These are phyloP conservation scores for Ichneumon xanthorius DNA, from an alignment of 2,888 invertebrate species.

Conservation along the genomic window DNA sequence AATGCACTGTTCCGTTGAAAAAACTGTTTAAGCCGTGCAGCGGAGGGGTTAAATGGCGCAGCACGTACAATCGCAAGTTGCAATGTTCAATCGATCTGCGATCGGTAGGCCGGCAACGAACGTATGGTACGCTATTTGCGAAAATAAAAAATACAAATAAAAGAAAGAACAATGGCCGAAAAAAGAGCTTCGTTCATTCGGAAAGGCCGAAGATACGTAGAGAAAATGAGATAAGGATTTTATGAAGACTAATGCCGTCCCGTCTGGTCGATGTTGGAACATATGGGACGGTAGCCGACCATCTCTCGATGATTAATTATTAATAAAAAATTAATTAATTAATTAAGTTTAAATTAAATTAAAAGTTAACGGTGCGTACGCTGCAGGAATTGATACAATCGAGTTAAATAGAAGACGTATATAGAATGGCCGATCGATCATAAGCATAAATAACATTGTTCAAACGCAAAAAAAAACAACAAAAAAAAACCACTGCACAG, in stretches of 20 bases:
- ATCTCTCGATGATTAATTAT: constrained; percentile 47
- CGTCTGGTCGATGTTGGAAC: constrained; percentile 12
- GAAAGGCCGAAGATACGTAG: not conserved
- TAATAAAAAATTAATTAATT: constrained; percentile 38
- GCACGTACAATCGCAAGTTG: constrained; percentile 25
- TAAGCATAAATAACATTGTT: constrained; percentile 50
- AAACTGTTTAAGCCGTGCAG: constrained; percentile 1
- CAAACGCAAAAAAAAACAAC: constrained; percentile 26
- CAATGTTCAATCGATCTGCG: constrained; percentile 13
- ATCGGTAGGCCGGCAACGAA: constrained; percentile 15
- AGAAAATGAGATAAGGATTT: constrained; percentile 1
- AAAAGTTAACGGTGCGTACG: constrained; percentile 57
- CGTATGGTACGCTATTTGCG: constrained; percentile 4
- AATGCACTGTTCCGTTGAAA: not conserved
- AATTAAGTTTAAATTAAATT: constrained; percentile 35
- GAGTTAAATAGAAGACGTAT: constrained; percentile 58
- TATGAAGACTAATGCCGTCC: constrained; percentile 38
- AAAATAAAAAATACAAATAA: constrained; percentile 2
- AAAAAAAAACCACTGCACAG: constrained; percentile 14
- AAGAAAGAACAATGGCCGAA: not conserved
- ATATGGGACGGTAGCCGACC: constrained; percentile 38
- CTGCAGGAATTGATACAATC: constrained; percentile 67
- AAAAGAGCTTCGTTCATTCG: constrained; percentile 14
- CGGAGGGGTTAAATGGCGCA: constrained; percentile 24
- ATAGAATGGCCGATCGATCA: constrained; percentile 54